Base-by-base conservation (phyloP, 2,888 invertebrate species). In the Cheiracanthium punctorium region DNA sequence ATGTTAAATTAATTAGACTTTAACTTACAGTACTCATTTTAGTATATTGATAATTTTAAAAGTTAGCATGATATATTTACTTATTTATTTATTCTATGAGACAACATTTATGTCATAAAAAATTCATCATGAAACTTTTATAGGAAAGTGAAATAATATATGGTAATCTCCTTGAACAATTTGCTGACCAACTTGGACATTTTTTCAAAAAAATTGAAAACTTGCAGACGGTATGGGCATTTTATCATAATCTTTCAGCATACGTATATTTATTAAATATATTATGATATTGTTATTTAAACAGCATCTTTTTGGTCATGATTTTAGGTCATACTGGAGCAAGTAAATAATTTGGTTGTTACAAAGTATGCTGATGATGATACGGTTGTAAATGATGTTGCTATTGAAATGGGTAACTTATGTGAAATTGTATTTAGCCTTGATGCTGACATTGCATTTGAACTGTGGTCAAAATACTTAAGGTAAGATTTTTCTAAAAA, bases 131-230 rank as follows among this genome's bases (percentile, higher is more conserved):
- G n/a, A n/a, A n/a, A n/a, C 52, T 69, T 28, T 76, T 76, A 37
- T 17, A 82, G 82, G 58, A 58, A 14, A 75, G 82, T 70, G 82
- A 82, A 82, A 24, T 17, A 0, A 33, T 82, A 30, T 82, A 82
- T 75, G 75, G 75, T 24, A 70, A 82, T 32, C 30, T 70, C 1
- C 37, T 82, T 30, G 75, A 82, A 58, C 70, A 82, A 29, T 82
- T 75, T 69, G 69, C 70, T 2, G 52, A 75, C 37, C 74, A 70
- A 43, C 75, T 82, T 58, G 82, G 69, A 24, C 7, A 2, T 70
- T 75, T 82, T 32, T 64, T 41, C 20, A 74, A 82, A 20, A 58
- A 41, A 14, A 70, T 82, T 20, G 75, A 75, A 70, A 37, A 58
- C 58, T 37, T 75, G n/a, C 70, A 75, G 37, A 64, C 0, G 12